These are phyloP conservation scores for Serinus canaria DNA, from an alignment of 2,113 vertebrate genomes.

Conservation along the genomic window DNA sequence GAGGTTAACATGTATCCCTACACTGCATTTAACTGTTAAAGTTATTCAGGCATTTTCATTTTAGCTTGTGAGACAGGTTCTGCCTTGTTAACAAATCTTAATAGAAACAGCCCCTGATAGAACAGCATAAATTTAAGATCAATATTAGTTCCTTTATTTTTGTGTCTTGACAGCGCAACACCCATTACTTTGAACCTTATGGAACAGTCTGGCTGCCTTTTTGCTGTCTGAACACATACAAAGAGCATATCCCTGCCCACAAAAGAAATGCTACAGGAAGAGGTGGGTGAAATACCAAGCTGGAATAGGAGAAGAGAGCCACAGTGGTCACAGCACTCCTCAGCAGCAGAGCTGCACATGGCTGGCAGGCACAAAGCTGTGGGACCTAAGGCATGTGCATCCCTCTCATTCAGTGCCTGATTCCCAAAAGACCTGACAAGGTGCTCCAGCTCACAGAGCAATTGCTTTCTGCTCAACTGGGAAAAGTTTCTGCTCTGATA, in stretches of 20 bases:
- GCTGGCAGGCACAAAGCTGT: background rate
- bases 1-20: background rate
- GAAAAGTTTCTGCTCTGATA: background rate
- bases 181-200: background rate
- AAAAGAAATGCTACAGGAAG: background rate
- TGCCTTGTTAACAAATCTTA: background rate
- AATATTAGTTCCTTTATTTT: background rate
- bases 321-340: background rate
- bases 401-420: background rate
- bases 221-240: rapidly evolving
- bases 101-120: background rate
- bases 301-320: background rate
- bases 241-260: background rate
- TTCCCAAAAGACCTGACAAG: background rate
- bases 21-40: background rate
- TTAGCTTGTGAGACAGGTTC: background rate
- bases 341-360: background rate
- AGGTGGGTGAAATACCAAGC: background rate
- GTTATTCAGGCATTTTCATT: background rate
- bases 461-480: background rate
- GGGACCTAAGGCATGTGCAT: rapidly evolving
- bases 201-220: background rate
- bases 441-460: background rate
- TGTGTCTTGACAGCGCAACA: background rate
- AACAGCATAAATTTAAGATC: background rate